phyloP scores from a whole-genome alignment of 2,113 vertebrate genomes.

The Redunca redunca region DNA sequence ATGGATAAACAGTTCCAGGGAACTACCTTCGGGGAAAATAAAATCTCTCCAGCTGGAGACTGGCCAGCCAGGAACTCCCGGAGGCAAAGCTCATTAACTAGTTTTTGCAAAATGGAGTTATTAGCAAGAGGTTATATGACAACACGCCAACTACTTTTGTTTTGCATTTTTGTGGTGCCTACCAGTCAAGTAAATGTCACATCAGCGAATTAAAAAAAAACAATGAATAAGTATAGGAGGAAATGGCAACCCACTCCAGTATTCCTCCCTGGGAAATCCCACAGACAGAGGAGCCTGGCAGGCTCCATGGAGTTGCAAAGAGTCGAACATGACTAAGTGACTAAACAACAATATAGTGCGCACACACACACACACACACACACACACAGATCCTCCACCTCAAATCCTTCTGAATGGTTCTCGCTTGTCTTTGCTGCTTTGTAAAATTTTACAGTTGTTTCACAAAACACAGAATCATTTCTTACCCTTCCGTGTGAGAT shows the following conservation, averaged over 20 bases:
- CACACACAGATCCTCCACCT: background rate
- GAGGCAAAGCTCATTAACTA: background rate
- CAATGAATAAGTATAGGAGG: background rate
- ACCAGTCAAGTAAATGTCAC: background rate
- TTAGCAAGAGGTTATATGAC: background rate
- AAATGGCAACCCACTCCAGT: background rate
- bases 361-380: background rate
- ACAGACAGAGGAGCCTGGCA: background rate
- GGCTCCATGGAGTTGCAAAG: background rate
- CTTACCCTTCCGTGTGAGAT: constrained; percentile 94
- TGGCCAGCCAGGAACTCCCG: background rate
- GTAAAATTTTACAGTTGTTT: background rate
- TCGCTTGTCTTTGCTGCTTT: background rate
- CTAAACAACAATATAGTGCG: background rate
- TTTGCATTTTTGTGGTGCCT: background rate
- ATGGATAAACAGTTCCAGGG: background rate
- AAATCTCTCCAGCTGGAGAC: background rate
- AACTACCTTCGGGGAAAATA: background rate
- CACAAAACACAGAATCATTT: background rate
- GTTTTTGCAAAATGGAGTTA: background rate
- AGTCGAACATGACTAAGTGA: background rate
- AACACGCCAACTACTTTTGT: background rate
- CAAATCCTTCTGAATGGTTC: background rate
- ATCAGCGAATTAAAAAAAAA: background rate
- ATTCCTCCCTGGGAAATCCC: background rate